Conservation (phyloP, 2,888 invertebrate genomes). For the Dorcus parallelipipedus region DNA sequence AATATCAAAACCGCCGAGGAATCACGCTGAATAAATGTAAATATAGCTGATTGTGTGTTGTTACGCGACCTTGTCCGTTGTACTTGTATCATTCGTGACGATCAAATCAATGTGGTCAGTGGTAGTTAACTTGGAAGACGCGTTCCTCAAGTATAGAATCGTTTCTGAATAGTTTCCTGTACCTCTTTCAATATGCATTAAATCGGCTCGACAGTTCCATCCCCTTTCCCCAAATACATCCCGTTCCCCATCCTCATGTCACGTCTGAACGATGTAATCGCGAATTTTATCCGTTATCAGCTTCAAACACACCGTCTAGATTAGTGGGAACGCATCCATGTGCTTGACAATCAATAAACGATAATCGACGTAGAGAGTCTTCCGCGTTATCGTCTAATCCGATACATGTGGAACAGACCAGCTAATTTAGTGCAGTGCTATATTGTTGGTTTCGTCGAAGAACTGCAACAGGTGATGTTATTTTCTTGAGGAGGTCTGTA, state of each 20-base stretch:
- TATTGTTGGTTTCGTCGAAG: not conserved
- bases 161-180: no score
- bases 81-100: slow-evolving; percentile 3
- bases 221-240: no score
- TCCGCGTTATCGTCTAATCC: no score
- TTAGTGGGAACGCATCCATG: slow-evolving; percentile 25
- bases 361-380: not conserved
- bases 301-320: slow-evolving; percentile 2
- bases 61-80: slow-evolving; percentile 34
- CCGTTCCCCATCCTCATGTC: no score
- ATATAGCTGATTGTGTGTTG: slow-evolving; percentile 30
- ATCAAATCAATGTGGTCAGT: not conserved
- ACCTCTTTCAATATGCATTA: no score
- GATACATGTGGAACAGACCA: no score
- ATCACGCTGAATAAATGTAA: slow-evolving; percentile 26
- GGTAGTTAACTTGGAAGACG: not conserved
- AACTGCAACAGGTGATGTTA: slow-evolving; percentile 28
- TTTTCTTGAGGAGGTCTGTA: slow-evolving; percentile 23
- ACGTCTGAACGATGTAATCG: not conserved
- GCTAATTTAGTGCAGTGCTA: no score
- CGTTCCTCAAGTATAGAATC: not conserved
- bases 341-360: slow-evolving; percentile 36
- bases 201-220: no score
- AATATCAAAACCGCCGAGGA: slow-evolving; percentile 24
- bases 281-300: slow-evolving; percentile 1